Evolutionary conservation across 1,140 invertebrate species (phyloP).

Genomic region (Elysia chlorotica): DNA sequence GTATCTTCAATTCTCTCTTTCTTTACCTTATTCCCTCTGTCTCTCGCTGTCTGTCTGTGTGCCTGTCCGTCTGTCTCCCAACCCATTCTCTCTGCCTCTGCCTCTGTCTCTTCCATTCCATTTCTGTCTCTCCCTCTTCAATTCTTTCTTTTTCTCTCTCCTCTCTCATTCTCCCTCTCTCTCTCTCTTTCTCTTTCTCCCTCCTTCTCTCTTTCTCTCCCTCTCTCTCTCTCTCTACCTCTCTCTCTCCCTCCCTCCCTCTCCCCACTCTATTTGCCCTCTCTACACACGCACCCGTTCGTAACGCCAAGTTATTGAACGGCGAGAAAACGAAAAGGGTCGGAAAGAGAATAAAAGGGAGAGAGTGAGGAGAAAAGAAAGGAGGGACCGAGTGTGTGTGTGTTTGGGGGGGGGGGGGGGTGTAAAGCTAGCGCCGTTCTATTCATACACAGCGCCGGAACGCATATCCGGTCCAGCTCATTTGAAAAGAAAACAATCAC

Average conservation of each 20-base stretch:
- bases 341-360: too few relatives aligned
- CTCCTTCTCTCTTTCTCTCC: background rate
- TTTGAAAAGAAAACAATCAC: too few relatives aligned
- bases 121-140: background rate
- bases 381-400: too few relatives aligned
- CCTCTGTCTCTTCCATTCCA: background rate
- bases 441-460: too few relatives aligned
- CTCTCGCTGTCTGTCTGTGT: constrained; percentile 11
- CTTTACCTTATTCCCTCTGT: background rate
- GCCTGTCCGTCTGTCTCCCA: constrained; percentile 6
- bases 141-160: background rate
- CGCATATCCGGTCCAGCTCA: too few relatives aligned
- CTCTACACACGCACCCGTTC: background rate
- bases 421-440: too few relatives aligned
- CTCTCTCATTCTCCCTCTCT: background rate
- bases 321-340: too few relatives aligned
- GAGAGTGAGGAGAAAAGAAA: too few relatives aligned
- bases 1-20: background rate
- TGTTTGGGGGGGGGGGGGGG: too few relatives aligned
- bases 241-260: background rate
- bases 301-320: too few relatives aligned
- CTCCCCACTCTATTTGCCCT: background rate
- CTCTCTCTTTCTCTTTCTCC: background rate
- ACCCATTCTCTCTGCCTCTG: background rate
- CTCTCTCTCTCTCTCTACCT: background rate